Base-by-base conservation (phyloP, 2,888 invertebrate species). In the Clitarchus hookeri region DNA sequence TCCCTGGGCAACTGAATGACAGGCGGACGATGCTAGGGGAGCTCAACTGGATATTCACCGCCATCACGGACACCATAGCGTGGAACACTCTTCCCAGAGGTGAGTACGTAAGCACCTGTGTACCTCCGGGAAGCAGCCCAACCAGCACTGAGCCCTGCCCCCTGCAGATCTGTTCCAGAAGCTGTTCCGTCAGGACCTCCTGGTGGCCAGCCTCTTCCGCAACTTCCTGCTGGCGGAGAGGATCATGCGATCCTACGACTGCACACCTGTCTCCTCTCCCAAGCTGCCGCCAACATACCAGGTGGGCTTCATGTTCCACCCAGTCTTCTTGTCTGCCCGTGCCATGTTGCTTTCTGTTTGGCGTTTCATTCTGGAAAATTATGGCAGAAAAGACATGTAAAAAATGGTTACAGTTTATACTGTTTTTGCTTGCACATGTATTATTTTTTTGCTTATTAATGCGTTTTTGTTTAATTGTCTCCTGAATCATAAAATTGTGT, bases 11-110 rank as follows among this genome's bases (percentile, higher is more conserved):
- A 91, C 94, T 98, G 89, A 97, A 96, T 89, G 99, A 99, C 92
- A 94, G 99, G 27, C 94, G 98, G 89, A 99, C 99, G 48, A 98
- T 99, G 97, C 94, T 99, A 89, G 99, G 99, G 84, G 99, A 99
- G 93, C 93, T 99, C 87, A 99, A 99, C 93, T 99, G 99, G 99
- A 99, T 99, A 91, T 99, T 99, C 93, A 99, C 99, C 3, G 99
- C 99, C 83, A 98, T 99, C 89, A 99, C 99, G 0, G 99, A 99
- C 92, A 99, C 99, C 16, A 99, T 99, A 90, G 99, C 99, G 0
- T 99, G 99, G 99, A 98, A 98, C 91, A 97, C 97, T 80, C 93
- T 99, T 89, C 98, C 98, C 8, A 94, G 97, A 93, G 95, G 95
- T 95, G 90, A 88, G 85, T 80, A 36, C 12, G 27, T 19, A 26